Conservation (phyloP, 2,797 vertebrate species). For the Phataginus tricuspis region DNA sequence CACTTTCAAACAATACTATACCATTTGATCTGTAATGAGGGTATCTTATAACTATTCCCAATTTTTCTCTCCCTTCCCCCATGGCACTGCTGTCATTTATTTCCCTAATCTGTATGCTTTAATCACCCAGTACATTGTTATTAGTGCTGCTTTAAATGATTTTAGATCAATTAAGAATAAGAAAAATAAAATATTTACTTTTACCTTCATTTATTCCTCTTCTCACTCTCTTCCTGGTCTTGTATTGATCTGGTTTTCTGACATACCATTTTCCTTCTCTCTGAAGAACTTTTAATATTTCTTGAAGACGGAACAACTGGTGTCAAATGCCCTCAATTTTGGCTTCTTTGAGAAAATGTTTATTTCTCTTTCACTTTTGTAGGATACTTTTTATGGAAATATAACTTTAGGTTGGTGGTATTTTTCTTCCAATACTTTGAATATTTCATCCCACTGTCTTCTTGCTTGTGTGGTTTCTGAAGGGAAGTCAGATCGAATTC, state of each 20-base stretch:
- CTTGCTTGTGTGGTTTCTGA: not conserved
- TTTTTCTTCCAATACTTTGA: not conserved
- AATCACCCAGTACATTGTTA: not conserved
- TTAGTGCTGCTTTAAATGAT: not conserved
- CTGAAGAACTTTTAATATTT: not conserved
- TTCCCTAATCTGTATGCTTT: not conserved
- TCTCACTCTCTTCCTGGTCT: not conserved
- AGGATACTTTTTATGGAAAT: not conserved
- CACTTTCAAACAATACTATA: not conserved
- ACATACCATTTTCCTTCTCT: not conserved
- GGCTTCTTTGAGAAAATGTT: not conserved
- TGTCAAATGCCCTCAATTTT: not conserved
- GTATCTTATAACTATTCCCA: not conserved
- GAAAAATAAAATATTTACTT: not conserved
- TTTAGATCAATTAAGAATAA: not conserved
- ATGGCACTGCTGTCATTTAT: too few relatives aligned
- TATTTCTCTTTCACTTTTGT: not conserved
- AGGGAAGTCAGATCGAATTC: not conserved
- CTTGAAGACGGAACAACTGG: too few relatives aligned
- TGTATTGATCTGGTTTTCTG: too few relatives aligned
- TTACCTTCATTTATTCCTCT: not conserved
- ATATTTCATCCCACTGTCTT: not conserved
- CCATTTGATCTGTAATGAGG: not conserved
- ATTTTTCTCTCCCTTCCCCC: not conserved
- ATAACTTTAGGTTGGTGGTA: not conserved